These are phyloP conservation scores for Drusus annulatus DNA, from an alignment of 1,140 invertebrate genomes.

Conservation along the genomic window DNA sequence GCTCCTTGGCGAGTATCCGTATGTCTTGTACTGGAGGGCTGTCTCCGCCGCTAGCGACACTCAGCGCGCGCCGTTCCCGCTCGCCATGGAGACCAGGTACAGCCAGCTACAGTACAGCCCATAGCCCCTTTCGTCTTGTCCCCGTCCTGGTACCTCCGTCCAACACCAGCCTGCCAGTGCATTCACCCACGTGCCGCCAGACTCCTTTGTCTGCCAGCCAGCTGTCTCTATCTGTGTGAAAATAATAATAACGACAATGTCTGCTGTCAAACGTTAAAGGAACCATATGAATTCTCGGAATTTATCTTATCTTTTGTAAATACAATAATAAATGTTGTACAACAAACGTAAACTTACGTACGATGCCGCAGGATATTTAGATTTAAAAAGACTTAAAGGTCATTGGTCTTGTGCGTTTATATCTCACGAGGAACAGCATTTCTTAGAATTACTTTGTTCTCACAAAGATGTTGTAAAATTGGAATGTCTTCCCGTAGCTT, in stretches of 20 bases:
- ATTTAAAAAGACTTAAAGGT: neutral
- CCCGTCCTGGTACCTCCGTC: conserved; percentile 2
- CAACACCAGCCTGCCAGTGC: neutral
- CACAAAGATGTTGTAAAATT: too few relatives aligned
- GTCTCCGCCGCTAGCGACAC: conserved; percentile 39
- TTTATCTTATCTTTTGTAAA: conserved; percentile 25
- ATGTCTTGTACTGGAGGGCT: conserved; percentile 54
- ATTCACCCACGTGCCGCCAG: neutral
- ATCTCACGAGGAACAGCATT: too few relatives aligned
- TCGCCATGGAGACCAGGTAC: conserved; percentile 59
- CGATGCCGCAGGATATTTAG: neutral
- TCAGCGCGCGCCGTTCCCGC: conserved; percentile 50
- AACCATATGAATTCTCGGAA: conserved; percentile 6
- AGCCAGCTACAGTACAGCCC: too few relatives aligned
- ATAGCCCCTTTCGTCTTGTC: too few relatives aligned
- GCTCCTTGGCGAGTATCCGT: conserved; percentile 47
- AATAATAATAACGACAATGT: too few relatives aligned
- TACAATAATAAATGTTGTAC: neutral
- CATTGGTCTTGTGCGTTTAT: too few relatives aligned
- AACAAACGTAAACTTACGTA: neutral
- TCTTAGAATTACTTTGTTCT: too few relatives aligned
- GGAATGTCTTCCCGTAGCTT: too few relatives aligned
- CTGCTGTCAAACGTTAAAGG: neutral
- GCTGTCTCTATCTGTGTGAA: neutral
- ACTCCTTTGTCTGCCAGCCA: conserved; percentile 21